A percentile compares a stretch with the other conserved stretches of the same genome.
phyloP scores from a whole-genome alignment of 2,888 invertebrate species.

The Thymelicus acteon region DNA sequence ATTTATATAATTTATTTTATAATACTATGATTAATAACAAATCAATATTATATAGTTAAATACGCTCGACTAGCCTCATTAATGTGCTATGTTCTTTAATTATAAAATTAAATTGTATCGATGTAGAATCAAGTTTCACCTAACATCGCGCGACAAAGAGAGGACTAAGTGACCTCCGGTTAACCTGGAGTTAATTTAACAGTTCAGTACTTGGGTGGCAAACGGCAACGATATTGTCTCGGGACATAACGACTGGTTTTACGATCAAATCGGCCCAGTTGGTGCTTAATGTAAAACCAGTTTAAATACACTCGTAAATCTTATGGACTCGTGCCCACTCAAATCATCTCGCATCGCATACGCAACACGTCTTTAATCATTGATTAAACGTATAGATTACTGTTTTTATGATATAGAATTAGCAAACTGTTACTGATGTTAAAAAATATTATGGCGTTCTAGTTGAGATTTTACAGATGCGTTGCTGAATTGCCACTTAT shows the following conservation, averaged over 20 bases:
- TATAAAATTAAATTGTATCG: not conserved
- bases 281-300: conserved; percentile 80
- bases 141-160: conserved; percentile 35
- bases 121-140: not conserved
- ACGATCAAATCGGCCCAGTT: conserved; percentile 79
- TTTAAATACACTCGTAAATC: conserved; percentile 83
- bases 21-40: too few relatives aligned
- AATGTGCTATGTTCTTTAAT: too few relatives aligned
- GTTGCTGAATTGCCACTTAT: too few relatives aligned
- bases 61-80: too few relatives aligned
- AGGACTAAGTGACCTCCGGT: conserved; percentile 59
- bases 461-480: too few relatives aligned
- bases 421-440: too few relatives aligned
- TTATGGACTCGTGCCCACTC: conserved; percentile 72
- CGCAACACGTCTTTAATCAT: conserved; percentile 47
- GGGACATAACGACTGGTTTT: conserved; percentile 75
- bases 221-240: conserved; percentile 75
- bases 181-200: conserved; percentile 75
- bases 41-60: too few relatives aligned
- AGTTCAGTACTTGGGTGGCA: conserved; percentile 72
- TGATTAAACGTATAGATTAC: conserved; percentile 2
- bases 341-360: conserved; percentile 63
- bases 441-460: too few relatives aligned
- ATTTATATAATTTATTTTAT: too few relatives aligned
- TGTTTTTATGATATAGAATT: too few relatives aligned